These are phyloP conservation scores for Drosophila biarmipes DNA, from an alignment of 1,140 invertebrate genomes.

Conservation along the genomic window DNA sequence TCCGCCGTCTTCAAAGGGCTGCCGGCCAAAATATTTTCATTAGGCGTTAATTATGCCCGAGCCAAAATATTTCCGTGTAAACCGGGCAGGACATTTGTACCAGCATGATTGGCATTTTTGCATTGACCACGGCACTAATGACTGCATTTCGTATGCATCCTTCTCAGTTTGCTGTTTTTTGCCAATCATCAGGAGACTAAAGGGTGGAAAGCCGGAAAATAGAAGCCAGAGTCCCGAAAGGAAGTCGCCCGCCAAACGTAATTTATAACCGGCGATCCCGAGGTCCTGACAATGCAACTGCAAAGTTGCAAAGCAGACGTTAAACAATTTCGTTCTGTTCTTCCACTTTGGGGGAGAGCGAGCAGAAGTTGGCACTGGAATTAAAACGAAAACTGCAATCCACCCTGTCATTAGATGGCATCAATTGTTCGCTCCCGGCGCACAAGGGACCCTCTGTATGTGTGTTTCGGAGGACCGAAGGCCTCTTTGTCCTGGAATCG, in stretches of 20 bases:
- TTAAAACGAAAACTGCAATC: slow-evolving; percentile 72
- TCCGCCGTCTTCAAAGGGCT: slow-evolving; percentile 20
- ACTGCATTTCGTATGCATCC: slow-evolving; percentile 5
- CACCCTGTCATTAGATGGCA: slow-evolving; percentile 77
- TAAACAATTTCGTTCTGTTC: not conserved
- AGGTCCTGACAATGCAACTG: slow-evolving; percentile 61
- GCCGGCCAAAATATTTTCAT: slow-evolving; percentile 54
- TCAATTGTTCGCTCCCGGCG: slow-evolving; percentile 61
- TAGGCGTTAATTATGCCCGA: slow-evolving; percentile 49
- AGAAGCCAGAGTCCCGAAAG: slow-evolving; percentile 3
- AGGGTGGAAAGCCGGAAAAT: slow-evolving; percentile 10
- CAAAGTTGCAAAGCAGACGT: slow-evolving; percentile 17
- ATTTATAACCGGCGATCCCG: slow-evolving; percentile 63
- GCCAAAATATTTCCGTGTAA: slow-evolving; percentile 50
- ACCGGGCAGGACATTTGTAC: slow-evolving; percentile 19
- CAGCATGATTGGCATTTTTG: slow-evolving; percentile 32
- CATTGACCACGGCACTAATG: slow-evolving; percentile 33
- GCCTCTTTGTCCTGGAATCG: slow-evolving; percentile 20
- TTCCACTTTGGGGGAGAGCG: slow-evolving; percentile 13
- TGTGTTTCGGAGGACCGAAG: slow-evolving; percentile 4
- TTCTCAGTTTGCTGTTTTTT: slow-evolving; percentile 5
- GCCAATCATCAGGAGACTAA: slow-evolving; percentile 31
- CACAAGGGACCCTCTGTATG: slow-evolving; percentile 3
- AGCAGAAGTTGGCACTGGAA: slow-evolving; percentile 71
- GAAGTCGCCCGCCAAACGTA: slow-evolving; percentile 50